Evolutionary conservation across 2,797 vertebrate species (phyloP), one percentile per base, ranked within the genome.

Genomic region (Columba guinea): DNA sequence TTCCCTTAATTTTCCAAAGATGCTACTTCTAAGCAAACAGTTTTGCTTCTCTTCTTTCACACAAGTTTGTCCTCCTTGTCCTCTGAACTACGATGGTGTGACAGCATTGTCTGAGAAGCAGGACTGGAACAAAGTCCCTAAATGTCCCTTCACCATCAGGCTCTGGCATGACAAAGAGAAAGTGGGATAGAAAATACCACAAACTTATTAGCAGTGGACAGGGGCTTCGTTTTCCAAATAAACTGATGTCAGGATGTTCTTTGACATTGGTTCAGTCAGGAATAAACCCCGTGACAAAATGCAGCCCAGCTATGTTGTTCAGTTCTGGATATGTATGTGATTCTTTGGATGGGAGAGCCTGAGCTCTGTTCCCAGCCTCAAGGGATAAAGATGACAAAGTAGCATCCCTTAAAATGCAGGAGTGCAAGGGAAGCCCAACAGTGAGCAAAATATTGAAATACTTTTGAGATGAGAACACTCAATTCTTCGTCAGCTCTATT

Each of bases 161-260:
- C 39, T 68, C 22, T 59, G 51, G 9, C 24, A 55, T 55, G 58
- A 56, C 35, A 69, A 78, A 82, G 53, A 24, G 21, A 71, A 3
- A 52, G 17, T 14, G 37, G 32, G 20, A 18, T 13, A 68, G 32
- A 81, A 93, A 77, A 27, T 11, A 22, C 5, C 16, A 13, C 22
- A 1, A 1, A 51, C n/a, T 44, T 60, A 35, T 34, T 51, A 1
- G 0, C 26, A 83, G 24, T 8, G 22, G 60, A 27, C 19, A 32
- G 17, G 30, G 6, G 4, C 13, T 67, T 67, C 2, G n/a, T 83
- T 83, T 91, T 56, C 53, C 44, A 28, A 64, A 70, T 44, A 75
- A 63, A 60, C 20, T 34, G 20, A 26, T 58, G 41, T 49, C 30
- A 51, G n/a, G 30, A 27, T 44, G 60, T 39, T 65, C 30, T 64